Base-by-base conservation (phyloP, 1,140 invertebrate species). In the Centruroides sculpturatus region DNA sequence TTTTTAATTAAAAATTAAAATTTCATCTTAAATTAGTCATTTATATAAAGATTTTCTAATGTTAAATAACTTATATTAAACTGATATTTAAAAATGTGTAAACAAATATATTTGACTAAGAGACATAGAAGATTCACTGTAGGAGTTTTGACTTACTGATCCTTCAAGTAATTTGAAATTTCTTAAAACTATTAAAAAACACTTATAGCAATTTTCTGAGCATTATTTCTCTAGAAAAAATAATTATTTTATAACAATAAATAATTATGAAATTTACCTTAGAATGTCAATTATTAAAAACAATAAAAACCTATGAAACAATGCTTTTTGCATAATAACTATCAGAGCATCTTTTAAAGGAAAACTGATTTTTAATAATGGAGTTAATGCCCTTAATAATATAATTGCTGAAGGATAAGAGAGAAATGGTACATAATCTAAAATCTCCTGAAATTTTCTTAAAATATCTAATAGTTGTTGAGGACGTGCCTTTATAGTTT, bases 251-350 rank as follows among this genome's bases (percentile, higher is more conserved):
- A 41, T 4, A 41, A 41, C 7, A 41, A 41, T 4, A 41, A 41
- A 41, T 41, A 41, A 4, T 41, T 7, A 4, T 41, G 4, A 4
- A 41, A 4, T 41, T 41, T 41, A 41, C 7, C 4, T 4, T 4
- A 4, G 7, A 41, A 41, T 41, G 36, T 41, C 7, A 41, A 41
- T 41, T 41, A 41, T 41, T 4, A 41, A 41, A 41, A n/a, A n/a
- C n/a, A n/a, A n/a, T n/a, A n/a, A 41, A 41, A 34, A 77, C 75
- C 71, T 74, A n/a, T 74, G 73, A 66, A 77, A 76, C 63, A 77
- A 71, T 55, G 75, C 69, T 61, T 77, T 77, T 8, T 73, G 67
- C 9, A 78, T 67, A 6, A 75, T 70, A 8, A 77, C 58, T 55
- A 77, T 73, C 4, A 77, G 65, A 4, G 75, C 64, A 62, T 78